Conservation (phyloP, 2,888 invertebrate genomes). For the Acrobasis suavella region DNA sequence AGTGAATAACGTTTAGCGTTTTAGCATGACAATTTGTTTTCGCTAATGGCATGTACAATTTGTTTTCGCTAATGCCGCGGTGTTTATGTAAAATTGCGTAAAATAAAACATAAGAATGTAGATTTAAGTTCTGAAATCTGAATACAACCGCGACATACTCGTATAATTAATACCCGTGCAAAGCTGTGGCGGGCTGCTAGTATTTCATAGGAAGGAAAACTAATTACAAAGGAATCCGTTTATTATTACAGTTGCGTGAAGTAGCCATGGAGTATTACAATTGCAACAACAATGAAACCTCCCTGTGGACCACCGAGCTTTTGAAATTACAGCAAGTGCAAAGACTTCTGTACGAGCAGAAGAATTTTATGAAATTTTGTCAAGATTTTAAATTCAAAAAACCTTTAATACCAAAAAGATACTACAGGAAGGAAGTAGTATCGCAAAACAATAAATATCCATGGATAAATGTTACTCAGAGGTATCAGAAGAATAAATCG, state of each 20-base stretch:
- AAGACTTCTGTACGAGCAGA: conserved; percentile 67
- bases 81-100: too few relatives aligned
- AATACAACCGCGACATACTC: too few relatives aligned
- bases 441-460: conserved; percentile 72
- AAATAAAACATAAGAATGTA: too few relatives aligned
- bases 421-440: conserved; percentile 55
- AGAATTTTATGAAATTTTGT: conserved; percentile 63
- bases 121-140: too few relatives aligned
- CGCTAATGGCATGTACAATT: too few relatives aligned
- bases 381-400: conserved; percentile 61
- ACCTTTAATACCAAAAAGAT: conserved; percentile 44
- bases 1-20: too few relatives aligned
- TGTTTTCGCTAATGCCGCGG: too few relatives aligned
- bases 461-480: conserved; percentile 66
- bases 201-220: not conserved
- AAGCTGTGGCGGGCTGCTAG: not conserved
- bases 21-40: too few relatives aligned
- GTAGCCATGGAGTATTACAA: conserved; percentile 88
- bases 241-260: conserved; percentile 84
- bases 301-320: conserved; percentile 72
- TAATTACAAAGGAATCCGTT: not conserved
- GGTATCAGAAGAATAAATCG: conserved; percentile 52
- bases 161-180: not conserved
- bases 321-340: conserved; percentile 69
- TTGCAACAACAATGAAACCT: conserved; percentile 80